Evolutionary conservation across 2,797 vertebrate genomes (phyloP), one percentile per base, ranked within the genome.

Genomic region (Loriculus beryllinus): DNA sequence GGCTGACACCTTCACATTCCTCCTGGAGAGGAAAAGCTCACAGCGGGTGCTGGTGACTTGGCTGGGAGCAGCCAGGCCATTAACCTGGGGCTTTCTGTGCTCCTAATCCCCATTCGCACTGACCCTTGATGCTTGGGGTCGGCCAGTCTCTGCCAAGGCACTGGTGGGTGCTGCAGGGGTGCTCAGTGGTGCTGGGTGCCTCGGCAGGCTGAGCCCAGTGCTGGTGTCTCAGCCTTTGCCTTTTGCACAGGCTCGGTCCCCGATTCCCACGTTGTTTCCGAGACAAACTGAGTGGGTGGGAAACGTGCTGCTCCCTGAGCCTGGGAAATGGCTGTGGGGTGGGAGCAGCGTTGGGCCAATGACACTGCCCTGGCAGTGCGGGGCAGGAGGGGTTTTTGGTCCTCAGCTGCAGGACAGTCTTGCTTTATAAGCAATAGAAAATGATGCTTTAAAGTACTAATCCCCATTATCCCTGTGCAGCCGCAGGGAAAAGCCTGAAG

Each of bases 141-240:
- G 59, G 26, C 12, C 8, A 2, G 31, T 15, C 52, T 64, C 31
- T 49, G 74, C 63, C 59, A 8, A 31, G 60, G 29, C 3, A 22
- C 7, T 7, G 16, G 3, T 8, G n/a, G 37, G 12, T 21, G 39
- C 6, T 25, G 23, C 20, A 14, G 3, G 52, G 62, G 15, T 49
- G 14, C 5, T 29, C 6, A 12, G 51, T 43, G 75, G 45, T 4
- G 4, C 68, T 21, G 82, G 52, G 43, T 37, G 65, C n/a, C 60
- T 28, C 0, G 1, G 43, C 0, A 2, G 25, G 64, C 72, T 1
- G 2, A 22, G 25, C 18, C 43, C 3, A 3, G 39, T 10, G 33
- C 29, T 1, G 7, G 14, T 47, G 63, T 54, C 14, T 47, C 87
- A 86, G 59, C 48, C 47, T 47, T 64, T 1, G 5, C 49, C 39